Evolutionary conservation across 2,888 invertebrate species (phyloP).

Genomic region (Ormyrus rosae): DNA sequence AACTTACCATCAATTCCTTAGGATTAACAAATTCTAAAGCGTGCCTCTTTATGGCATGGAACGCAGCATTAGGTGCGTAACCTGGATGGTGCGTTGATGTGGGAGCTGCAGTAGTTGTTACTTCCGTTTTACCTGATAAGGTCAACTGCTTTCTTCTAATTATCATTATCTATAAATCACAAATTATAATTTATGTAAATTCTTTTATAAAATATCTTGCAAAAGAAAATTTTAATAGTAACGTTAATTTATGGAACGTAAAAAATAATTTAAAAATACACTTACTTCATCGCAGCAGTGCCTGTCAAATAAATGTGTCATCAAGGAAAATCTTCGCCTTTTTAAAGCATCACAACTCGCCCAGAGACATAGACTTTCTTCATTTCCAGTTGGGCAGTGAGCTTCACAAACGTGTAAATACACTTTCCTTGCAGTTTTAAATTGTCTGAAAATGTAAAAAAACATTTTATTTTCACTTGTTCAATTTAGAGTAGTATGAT

Average conservation of each 20-base stretch:
- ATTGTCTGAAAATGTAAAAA: constrained; percentile 78
- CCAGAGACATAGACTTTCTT: constrained; percentile 93
- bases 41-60: constrained; percentile 97
- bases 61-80: constrained; percentile 95
- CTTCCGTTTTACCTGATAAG: constrained; percentile 72
- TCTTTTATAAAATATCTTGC: no score
- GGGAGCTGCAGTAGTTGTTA: constrained; percentile 76
- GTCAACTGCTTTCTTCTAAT: constrained; percentile 72
- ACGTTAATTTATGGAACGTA: background rate
- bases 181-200: background rate
- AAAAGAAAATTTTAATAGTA: background rate
- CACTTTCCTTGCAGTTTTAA: constrained; percentile 86
- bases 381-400: constrained; percentile 86
- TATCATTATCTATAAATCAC: constrained; percentile 67
- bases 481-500: constrained; percentile 6
- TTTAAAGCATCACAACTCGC: constrained; percentile 92
- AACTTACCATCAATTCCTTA: constrained; percentile 88
- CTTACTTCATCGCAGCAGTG: constrained; percentile 91
- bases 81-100: constrained; percentile 85
- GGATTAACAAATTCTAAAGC: constrained; percentile 93
- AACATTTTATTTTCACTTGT: background rate
- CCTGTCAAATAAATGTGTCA: constrained; percentile 97
- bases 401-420: constrained; percentile 91
- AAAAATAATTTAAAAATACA: constrained; percentile 14
- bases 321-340: constrained; percentile 93